Evolutionary conservation across 2,888 invertebrate species (phyloP).

Genomic region (Cordilura impudica): DNA sequence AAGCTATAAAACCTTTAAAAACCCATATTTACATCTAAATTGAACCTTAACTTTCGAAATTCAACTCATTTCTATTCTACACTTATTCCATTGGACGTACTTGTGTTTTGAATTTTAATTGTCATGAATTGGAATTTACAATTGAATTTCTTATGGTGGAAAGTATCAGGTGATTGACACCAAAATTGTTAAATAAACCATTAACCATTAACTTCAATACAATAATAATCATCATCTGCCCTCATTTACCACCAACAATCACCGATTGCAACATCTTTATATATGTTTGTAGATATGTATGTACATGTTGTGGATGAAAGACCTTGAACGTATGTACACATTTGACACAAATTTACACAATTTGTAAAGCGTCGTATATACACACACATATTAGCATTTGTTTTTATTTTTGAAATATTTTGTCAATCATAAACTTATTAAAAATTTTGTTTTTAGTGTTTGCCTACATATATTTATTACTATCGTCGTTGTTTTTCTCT

Average conservation of each 20-base stretch:
- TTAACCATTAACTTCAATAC: not conserved
- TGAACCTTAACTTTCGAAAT: constrained; percentile 46
- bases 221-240: not conserved
- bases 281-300: not conserved
- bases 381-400: no score
- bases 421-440: no score
- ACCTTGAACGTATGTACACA: no score
- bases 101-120: constrained; percentile 40
- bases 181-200: not conserved
- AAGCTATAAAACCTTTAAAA: not conserved
- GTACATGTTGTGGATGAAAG: not conserved
- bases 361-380: no score
- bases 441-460: no score
- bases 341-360: no score
- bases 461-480: no score
- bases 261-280: constrained; percentile 12
- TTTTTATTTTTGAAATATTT: no score
- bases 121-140: not conserved
- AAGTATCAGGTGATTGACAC: not conserved
- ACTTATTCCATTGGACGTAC: not conserved
- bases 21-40: no score
- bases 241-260: not conserved
- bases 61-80: not conserved
- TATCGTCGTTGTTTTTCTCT: no score
- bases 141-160: not conserved